A percentile compares a stretch with the other conserved stretches of the same genome.
Conservation (phyloP, 2,113 vertebrate species). For the Anoura caudifer region DNA sequence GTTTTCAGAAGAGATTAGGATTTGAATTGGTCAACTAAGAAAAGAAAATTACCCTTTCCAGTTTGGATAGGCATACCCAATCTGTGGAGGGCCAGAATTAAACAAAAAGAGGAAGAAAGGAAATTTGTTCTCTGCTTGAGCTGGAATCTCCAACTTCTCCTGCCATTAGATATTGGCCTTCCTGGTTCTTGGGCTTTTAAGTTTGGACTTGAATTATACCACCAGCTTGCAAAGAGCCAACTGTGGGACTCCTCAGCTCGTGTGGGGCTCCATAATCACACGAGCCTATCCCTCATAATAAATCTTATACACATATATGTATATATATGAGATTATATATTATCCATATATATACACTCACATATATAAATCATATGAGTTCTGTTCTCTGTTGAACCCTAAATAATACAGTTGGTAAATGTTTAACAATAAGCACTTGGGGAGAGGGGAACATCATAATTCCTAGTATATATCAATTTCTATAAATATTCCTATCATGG, state of each 20-base stretch:
- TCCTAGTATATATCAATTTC: not conserved
- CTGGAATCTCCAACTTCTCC: not conserved
- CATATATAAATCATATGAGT: not conserved
- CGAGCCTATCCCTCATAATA: not conserved
- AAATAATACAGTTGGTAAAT: not conserved
- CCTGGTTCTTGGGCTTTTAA: not conserved
- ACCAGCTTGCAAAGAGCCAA: not conserved
- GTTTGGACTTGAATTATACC: not conserved
- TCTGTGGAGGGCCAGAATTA: not conserved
- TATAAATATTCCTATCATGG: not conserved
- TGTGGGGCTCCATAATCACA: not conserved
- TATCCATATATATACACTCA: not conserved
- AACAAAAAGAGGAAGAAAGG: not conserved
- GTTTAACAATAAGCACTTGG: not conserved
- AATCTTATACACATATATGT: not conserved
- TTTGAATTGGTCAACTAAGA: not conserved
- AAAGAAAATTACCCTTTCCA: not conserved
- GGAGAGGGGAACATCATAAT: not conserved
- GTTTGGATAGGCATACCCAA: not conserved
- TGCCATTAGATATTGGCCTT: not conserved
- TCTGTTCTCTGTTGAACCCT: not conserved
- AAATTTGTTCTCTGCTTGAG: not conserved
- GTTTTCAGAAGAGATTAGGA: not conserved
- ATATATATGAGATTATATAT: not conserved
- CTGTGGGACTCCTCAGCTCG: not conserved